Evolutionary conservation across 1,140 invertebrate species (phyloP).

Genomic region (Cotesia chilonis): DNA sequence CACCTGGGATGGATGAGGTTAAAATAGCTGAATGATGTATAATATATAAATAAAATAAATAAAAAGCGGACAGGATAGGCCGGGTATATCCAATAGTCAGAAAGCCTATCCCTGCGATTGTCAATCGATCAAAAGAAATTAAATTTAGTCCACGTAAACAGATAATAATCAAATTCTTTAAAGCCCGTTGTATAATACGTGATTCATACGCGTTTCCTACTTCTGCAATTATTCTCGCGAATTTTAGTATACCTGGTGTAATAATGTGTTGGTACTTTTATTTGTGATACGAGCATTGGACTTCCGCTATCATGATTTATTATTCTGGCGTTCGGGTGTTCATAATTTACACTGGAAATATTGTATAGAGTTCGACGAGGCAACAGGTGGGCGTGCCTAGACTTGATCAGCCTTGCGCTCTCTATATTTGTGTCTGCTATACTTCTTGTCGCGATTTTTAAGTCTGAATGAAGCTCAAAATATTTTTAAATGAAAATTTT

Average conservation of each 20-base stretch:
- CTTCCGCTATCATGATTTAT: conserved; percentile 22
- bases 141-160: no score
- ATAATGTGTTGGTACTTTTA: no score
- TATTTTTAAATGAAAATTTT: no score
- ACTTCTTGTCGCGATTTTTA: no score
- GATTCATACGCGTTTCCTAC: conserved; percentile 16
- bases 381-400: conserved; percentile 52
- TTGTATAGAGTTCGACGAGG: conserved; percentile 32
- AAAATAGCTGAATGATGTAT: no score
- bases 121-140: conserved; percentile 13
- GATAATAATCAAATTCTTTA: not conserved
- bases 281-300: not conserved
- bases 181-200: conserved; percentile 3
- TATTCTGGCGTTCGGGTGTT: conserved; percentile 4
- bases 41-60: no score
- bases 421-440: not conserved
- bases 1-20: no score
- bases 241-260: not conserved
- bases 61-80: no score
- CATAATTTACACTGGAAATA: not conserved
- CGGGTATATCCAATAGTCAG: no score
- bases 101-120: conserved; percentile 25
- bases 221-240: conserved; percentile 10
- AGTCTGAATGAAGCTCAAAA: no score
- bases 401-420: conserved; percentile 24